Evolutionary conservation across 2,888 invertebrate species (phyloP).

Genomic region (Drosophila eohydei): DNA sequence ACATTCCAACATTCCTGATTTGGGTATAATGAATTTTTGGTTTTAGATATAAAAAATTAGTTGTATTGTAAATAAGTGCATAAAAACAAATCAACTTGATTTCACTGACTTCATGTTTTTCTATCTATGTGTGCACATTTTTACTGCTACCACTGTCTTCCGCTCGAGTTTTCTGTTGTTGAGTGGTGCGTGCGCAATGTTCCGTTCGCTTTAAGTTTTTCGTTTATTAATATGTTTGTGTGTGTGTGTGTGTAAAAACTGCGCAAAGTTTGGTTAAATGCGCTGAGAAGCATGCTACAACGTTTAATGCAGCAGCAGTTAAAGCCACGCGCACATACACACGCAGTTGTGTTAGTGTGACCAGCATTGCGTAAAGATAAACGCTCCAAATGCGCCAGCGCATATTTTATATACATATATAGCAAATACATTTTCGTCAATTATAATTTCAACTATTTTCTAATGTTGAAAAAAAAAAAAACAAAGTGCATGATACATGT

Average conservation of each 20-base stretch:
- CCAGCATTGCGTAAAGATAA: slow-evolving; percentile 37
- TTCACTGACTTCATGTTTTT: not conserved
- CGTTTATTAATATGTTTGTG: slow-evolving; percentile 2
- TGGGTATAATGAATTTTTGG: too few species aligned
- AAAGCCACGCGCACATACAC: slow-evolving; percentile 11
- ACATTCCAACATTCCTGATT: too few species aligned
- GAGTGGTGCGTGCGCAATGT: slow-evolving; percentile 66
- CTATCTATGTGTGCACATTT: slow-evolving; percentile 3
- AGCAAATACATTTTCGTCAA: not conserved
- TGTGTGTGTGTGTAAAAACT: slow-evolving; percentile 23
- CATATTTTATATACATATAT: not conserved
- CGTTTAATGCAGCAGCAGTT: slow-evolving; percentile 27
- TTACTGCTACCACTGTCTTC: slow-evolving; percentile 22
- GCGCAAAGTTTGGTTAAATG: slow-evolving; percentile 55
- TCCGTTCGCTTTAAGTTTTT: slow-evolving; percentile 8
- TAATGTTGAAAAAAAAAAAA: not conserved
- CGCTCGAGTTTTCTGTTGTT: slow-evolving; percentile 14
- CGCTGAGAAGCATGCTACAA: slow-evolving; percentile 69
- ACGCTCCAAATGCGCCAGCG: slow-evolving; percentile 44
- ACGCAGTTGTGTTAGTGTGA: slow-evolving; percentile 9
- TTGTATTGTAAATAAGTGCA: too few species aligned
- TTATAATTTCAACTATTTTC: not conserved
- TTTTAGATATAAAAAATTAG: too few species aligned
- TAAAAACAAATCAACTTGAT: too few species aligned
- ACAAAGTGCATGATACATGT: not conserved